phyloP scores from a whole-genome alignment of 1,140 invertebrate genomes.

The Zaprionus tsacasi region DNA sequence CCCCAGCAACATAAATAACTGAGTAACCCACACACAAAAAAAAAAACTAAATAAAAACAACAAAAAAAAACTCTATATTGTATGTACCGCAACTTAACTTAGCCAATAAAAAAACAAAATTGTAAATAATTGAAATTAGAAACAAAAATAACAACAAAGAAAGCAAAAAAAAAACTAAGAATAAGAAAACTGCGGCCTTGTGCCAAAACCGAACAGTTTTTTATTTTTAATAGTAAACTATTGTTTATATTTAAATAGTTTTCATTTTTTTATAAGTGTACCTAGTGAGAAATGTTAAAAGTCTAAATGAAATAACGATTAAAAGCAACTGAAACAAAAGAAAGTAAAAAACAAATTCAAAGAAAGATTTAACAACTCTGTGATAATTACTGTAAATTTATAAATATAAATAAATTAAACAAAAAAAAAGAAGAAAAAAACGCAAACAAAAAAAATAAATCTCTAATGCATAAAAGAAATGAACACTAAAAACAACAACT shows the following conservation, averaged over 20 bases:
- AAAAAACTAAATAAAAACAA: slow-evolving; percentile 46
- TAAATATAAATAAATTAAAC: slow-evolving; percentile 78
- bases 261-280: slow-evolving; percentile 82
- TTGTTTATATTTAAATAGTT: slow-evolving; percentile 76
- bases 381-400: slow-evolving; percentile 85
- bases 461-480: slow-evolving; percentile 59
- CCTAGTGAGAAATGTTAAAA: slow-evolving; percentile 83
- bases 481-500: slow-evolving; percentile 59
- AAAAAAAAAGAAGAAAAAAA: slow-evolving; percentile 67
- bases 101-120: slow-evolving; percentile 64
- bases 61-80: slow-evolving; percentile 40
- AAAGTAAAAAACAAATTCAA: slow-evolving; percentile 81
- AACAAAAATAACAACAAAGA: slow-evolving; percentile 40
- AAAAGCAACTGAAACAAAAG: slow-evolving; percentile 74
- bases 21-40: slow-evolving; percentile 55
- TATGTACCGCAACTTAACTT: slow-evolving; percentile 64
- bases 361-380: slow-evolving; percentile 84
- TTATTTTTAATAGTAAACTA: slow-evolving; percentile 67
- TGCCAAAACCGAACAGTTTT: slow-evolving; percentile 68
- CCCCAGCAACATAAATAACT: slow-evolving; percentile 56
- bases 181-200: slow-evolving; percentile 62
- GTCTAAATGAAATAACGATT: slow-evolving; percentile 69
- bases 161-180: slow-evolving; percentile 34
- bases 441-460: slow-evolving; percentile 67
- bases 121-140: slow-evolving; percentile 63